Conservation (phyloP, 1,140 invertebrate species). For the Diachasmimorpha longicaudata region DNA sequence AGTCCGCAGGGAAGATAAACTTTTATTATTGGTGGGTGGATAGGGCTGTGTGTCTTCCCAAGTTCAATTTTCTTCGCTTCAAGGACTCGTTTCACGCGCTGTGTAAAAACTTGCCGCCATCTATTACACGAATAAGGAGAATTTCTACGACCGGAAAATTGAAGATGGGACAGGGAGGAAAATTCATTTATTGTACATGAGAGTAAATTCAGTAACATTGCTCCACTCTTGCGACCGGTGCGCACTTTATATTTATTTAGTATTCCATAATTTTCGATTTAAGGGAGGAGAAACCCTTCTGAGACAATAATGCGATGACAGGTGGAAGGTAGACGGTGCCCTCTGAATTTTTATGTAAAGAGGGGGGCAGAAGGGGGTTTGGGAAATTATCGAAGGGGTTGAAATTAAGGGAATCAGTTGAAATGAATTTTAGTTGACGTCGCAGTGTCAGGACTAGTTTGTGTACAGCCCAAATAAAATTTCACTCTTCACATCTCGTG, state of each 20-base stretch:
- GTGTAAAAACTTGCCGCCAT: neutral
- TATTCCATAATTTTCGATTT: no score
- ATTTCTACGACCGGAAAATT: neutral
- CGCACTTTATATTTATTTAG: no score
- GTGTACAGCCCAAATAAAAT: no score
- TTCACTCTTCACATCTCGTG: no score
- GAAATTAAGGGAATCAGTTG: no score
- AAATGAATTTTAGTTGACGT: no score
- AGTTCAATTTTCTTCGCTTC: neutral
- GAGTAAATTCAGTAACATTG: neutral
- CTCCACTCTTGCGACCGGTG: neutral
- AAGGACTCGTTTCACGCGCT: slow-evolving; percentile 2
- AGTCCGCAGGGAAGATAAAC: slow-evolving; percentile 6
- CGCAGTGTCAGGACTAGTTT: no score
- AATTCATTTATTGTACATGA: neutral
- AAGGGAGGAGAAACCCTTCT: no score
- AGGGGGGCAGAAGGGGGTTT: no score
- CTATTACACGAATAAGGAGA: neutral
- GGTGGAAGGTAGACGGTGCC: no score
- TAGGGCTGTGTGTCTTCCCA: neutral
- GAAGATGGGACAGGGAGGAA: neutral
- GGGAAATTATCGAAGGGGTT: neutral
- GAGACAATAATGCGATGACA: no score
- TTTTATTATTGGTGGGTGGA: slow-evolving; percentile 6
- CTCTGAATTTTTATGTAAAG: no score